A percentile compares a stretch with the other conserved stretches of the same genome.
Evolutionary conservation across 2,113 vertebrate genomes (phyloP).

Genomic region (Baryphthengus martii): DNA sequence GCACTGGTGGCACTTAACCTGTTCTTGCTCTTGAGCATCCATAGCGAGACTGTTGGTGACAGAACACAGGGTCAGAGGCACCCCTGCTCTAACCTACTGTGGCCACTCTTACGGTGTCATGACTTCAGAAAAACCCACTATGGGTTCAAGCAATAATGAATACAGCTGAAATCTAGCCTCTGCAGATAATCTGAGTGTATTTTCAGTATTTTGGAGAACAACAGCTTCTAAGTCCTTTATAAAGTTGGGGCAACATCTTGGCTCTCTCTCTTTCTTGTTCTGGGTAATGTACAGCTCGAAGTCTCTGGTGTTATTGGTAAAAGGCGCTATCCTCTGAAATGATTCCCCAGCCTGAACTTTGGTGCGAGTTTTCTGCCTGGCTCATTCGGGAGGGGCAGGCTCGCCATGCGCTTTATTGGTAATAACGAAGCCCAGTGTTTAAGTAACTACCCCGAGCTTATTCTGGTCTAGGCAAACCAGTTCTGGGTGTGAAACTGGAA

Average conservation of each 20-base stretch:
- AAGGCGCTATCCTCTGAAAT: not conserved
- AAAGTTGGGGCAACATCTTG: not conserved
- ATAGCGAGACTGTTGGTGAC: not conserved
- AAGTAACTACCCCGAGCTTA: constrained; percentile 41
- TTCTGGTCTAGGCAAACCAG: constrained; percentile 64
- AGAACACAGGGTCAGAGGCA: not conserved
- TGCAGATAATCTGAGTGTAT: not conserved
- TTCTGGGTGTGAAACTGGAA: constrained; percentile 56
- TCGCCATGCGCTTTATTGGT: constrained; percentile 21
- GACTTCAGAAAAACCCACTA: not conserved
- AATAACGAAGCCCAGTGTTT: constrained; percentile 47
- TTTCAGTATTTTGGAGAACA: not conserved
- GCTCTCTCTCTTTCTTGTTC: not conserved
- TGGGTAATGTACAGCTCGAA: not conserved
- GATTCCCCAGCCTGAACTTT: constrained; percentile 48
- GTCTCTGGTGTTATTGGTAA: not conserved
- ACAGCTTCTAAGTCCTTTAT: not conserved
- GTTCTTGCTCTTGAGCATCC: not conserved
- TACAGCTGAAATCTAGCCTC: not conserved
- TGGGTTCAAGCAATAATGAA: not conserved
- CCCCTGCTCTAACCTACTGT: not conserved
- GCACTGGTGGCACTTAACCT: not conserved
- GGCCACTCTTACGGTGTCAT: accelerated
- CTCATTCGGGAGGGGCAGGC: constrained; percentile 47
- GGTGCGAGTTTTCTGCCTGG: constrained; percentile 46